Evolutionary conservation across 1,140 invertebrate genomes (phyloP).

Genomic region (Trichonephila clavata): DNA sequence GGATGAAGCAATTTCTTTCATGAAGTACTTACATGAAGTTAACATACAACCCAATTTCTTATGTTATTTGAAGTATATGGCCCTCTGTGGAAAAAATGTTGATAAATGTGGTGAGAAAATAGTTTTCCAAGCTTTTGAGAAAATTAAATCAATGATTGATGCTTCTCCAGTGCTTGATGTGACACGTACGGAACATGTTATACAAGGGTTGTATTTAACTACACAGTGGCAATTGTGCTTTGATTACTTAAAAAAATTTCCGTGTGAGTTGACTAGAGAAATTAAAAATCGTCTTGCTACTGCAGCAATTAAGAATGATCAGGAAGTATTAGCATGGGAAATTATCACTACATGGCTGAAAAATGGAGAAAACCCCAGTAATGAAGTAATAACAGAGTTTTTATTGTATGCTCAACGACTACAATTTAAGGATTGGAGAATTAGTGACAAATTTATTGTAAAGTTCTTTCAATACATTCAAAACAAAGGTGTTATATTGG

Average conservation of each 20-base stretch:
- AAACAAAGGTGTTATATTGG: background rate
- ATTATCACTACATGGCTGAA: constrained; percentile 29
- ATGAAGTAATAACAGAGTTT: constrained; percentile 6
- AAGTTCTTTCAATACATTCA: constrained; percentile 41
- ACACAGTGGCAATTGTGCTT: background rate
- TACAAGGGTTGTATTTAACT: constrained; percentile 22
- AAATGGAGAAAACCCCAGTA: background rate
- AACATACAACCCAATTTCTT: constrained; percentile 32
- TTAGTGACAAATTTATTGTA: constrained; percentile 5
- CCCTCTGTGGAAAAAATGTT: constrained; percentile 50
- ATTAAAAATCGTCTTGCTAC: background rate
- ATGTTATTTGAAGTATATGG: constrained; percentile 47
- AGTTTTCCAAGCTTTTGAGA: constrained; percentile 24
- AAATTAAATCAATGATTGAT: background rate
- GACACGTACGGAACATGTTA: background rate
- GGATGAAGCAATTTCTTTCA: constrained; percentile 35
- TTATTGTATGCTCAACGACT: constrained; percentile 19
- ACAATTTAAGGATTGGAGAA: background rate
- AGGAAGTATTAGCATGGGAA: constrained; percentile 51
- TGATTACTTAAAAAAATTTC: constrained; percentile 28
- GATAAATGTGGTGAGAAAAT: constrained; percentile 24
- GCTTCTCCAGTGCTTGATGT: constrained; percentile 24
- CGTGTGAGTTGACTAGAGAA: background rate
- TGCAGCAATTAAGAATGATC: constrained; percentile 30
- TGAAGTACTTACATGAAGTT: constrained; percentile 21